phyloP scores from a whole-genome alignment of 2,113 vertebrate species.

The Heliornis fulica region DNA sequence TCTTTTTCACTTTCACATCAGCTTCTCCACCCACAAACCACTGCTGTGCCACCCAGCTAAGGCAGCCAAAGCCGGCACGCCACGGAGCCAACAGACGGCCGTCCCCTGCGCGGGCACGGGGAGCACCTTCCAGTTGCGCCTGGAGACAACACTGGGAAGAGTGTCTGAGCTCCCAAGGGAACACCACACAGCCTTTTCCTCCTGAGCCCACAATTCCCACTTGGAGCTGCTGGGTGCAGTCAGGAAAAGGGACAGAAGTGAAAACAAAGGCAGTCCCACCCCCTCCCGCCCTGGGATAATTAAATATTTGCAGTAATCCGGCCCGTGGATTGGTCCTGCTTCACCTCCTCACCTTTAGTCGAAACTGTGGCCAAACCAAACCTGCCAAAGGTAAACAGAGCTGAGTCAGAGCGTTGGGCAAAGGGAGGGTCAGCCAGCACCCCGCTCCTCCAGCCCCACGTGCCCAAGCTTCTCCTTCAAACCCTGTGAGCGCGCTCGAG shows the following conservation, averaged over 20 bases:
- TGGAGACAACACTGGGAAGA: no score
- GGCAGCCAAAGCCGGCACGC: accelerated
- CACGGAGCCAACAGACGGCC: no score
- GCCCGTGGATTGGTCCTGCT: neutral
- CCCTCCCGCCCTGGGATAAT: neutral
- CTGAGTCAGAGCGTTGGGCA: neutral
- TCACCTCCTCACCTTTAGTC: slow-evolving; percentile 73
- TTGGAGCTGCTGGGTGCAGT: neutral
- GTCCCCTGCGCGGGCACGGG: no score
- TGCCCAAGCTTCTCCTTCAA: neutral
- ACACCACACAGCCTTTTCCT: neutral
- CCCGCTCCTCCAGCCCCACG: accelerated
- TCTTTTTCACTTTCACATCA: neutral
- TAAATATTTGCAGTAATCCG: neutral
- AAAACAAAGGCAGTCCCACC: neutral
- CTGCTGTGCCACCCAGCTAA: accelerated
- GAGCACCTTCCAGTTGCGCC: accelerated
- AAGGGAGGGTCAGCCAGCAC: neutral
- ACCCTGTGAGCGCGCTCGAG: neutral
- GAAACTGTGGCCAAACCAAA: slow-evolving; percentile 73
- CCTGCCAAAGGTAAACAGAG: slow-evolving; percentile 48
- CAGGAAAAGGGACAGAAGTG: neutral
- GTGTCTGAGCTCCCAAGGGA: accelerated
- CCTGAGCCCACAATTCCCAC: accelerated
- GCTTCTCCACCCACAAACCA: neutral